Conservation (phyloP, 1,140 invertebrate genomes). For the Caenorhabditis remanei region DNA sequence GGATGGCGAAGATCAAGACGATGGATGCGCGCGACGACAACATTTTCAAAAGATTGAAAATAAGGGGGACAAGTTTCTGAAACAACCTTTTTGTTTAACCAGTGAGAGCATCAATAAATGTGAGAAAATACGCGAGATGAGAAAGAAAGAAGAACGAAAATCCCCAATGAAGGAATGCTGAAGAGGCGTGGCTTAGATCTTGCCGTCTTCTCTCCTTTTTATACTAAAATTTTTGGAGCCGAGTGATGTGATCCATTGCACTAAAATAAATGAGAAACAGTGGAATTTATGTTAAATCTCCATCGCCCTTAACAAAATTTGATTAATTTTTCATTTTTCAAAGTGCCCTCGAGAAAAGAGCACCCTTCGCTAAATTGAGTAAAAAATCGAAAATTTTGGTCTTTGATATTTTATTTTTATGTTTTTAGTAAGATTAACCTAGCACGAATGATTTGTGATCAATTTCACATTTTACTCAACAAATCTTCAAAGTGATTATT, state of each 20-base stretch:
- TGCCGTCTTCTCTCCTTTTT: background rate
- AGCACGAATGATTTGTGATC: background rate
- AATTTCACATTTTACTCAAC: background rate
- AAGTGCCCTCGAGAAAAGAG: background rate
- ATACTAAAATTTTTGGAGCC: conserved; percentile 5
- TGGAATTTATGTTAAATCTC: background rate
- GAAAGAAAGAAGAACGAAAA: background rate
- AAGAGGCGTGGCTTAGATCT: background rate
- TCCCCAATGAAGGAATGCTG: background rate
- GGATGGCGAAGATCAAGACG: conserved; percentile 34
- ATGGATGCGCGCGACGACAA: conserved; percentile 40
- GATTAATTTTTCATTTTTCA: conserved; percentile 45
- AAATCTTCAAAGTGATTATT: background rate
- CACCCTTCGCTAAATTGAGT: background rate
- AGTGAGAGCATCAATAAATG: background rate
- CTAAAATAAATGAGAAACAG: conserved; percentile 36
- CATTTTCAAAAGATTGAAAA: conserved; percentile 22
- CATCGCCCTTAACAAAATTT: background rate
- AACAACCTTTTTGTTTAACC: background rate
- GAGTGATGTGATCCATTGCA: conserved; percentile 39
- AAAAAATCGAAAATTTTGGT: background rate
- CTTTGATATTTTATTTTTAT: conserved; percentile 7
- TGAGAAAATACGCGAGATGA: background rate
- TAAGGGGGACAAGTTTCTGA: conserved; percentile 22
- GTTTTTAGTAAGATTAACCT: background rate